Conservation (phyloP, 2,113 vertebrate species). For the Furnarius figulus region DNA sequence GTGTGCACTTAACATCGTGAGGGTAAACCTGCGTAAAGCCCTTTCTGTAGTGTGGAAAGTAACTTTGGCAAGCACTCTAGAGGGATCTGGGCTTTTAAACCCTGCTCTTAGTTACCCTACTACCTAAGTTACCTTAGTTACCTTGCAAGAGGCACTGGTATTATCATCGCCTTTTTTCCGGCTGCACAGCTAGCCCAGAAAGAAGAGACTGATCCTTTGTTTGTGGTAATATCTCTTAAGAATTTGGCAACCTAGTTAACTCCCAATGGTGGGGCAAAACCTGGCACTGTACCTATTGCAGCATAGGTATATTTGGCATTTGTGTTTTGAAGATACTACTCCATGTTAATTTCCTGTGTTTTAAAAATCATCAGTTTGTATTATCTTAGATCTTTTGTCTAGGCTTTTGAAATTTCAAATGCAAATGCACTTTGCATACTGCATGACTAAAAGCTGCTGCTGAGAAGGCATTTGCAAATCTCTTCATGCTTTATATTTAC, state of each 20-base stretch:
- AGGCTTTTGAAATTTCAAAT: background rate
- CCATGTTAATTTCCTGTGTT: background rate
- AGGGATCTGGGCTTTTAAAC: background rate
- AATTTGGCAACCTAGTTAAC: background rate
- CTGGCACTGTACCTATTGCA: background rate
- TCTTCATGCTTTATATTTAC: background rate
- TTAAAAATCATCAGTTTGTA: background rate
- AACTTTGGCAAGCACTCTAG: background rate
- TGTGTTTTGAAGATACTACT: background rate
- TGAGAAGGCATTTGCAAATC: background rate
- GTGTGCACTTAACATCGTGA: rapidly evolving
- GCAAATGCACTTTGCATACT: background rate
- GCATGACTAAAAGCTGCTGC: background rate
- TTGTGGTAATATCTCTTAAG: background rate
- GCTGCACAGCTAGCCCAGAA: background rate
- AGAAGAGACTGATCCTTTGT: background rate
- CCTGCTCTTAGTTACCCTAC: background rate
- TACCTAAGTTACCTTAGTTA: no score
- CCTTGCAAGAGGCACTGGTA: background rate
- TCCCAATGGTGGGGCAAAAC: background rate
- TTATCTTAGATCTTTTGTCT: background rate
- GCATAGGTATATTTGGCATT: rapidly evolving
- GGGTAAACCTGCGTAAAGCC: background rate
- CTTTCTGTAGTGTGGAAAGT: background rate
- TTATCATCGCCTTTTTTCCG: background rate